These are phyloP conservation scores for Speoplatyrhinus poulsoni DNA, from an alignment of 2,113 vertebrate genomes.

Conservation along the genomic window DNA sequence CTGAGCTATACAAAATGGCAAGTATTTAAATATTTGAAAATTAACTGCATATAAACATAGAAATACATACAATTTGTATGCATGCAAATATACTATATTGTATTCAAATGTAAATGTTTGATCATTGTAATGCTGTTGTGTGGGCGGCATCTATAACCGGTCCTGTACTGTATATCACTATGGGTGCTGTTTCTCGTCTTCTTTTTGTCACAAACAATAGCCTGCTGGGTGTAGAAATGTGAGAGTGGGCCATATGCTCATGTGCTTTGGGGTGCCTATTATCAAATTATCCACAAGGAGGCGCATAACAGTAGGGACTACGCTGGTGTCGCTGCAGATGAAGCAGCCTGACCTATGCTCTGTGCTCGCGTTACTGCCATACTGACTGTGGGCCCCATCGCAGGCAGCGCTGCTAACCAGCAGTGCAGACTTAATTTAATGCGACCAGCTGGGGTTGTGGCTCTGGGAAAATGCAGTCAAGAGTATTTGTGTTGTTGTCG, in stretches of 20 bases:
- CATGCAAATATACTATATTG: too few relatives aligned
- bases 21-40: slow-evolving; percentile 33
- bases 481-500: slow-evolving; percentile 13
- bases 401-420: too few relatives aligned
- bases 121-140: background rate
- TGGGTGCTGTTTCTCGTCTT: background rate
- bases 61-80: too few relatives aligned
- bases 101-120: too few relatives aligned
- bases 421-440: too few relatives aligned
- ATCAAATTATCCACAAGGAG: slow-evolving; percentile 63
- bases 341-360: slow-evolving; percentile 42
- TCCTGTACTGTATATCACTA: too few relatives aligned
- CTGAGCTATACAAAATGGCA: slow-evolving; percentile 98
- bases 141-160: background rate
- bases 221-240: background rate
- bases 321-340: slow-evolving; percentile 34
- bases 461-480: slow-evolving; percentile 31
- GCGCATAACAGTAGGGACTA: slow-evolving; percentile 48
- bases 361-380: slow-evolving; percentile 53
- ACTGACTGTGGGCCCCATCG: slow-evolving; percentile 47
- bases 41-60: too few relatives aligned
- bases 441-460: slow-evolving; percentile 6
- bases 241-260: slow-evolving; percentile 12
- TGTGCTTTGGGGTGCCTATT: slow-evolving; percentile 50
- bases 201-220: background rate